Conservation (phyloP, 2,797 vertebrate genomes). For the Miichthys miiuy region DNA sequence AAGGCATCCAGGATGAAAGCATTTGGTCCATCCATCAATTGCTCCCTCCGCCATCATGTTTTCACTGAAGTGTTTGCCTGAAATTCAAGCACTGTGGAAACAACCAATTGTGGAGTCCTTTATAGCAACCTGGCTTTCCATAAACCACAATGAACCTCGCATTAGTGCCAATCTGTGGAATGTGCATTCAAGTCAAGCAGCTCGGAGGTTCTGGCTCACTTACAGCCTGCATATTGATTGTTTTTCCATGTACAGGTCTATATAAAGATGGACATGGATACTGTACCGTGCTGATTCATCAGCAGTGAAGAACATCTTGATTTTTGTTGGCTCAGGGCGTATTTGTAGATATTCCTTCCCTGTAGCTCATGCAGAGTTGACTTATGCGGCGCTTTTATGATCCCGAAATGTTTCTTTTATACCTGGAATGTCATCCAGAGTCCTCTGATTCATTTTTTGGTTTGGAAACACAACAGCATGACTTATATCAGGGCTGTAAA, state of each 20-base stretch:
- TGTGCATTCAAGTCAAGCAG: constrained; percentile 62
- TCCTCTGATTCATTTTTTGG: not conserved
- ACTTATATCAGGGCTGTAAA: not conserved
- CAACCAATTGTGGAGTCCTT: constrained; percentile 58
- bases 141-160: constrained; percentile 71
- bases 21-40: constrained; percentile 65
- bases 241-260: constrained; percentile 25
- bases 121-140: constrained; percentile 65
- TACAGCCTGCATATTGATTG: constrained; percentile 42
- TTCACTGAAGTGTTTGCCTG: constrained; percentile 66
- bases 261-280: not conserved
- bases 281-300: constrained; percentile 1
- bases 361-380: constrained; percentile 3
- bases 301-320: constrained; percentile 1
- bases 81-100: constrained; percentile 63
- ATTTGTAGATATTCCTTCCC: not conserved
- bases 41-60: constrained; percentile 56
- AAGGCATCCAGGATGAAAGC: constrained; percentile 56
- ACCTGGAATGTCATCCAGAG: not conserved
- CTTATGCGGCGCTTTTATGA: not conserved
- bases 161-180: constrained; percentile 72
- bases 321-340: constrained; percentile 8
- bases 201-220: constrained; percentile 48
- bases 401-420: not conserved
- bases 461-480: not conserved